Evolutionary conservation across 2,113 vertebrate species (phyloP), one percentile per base, ranked within the genome.

Genomic region (Hyla sarda): DNA sequence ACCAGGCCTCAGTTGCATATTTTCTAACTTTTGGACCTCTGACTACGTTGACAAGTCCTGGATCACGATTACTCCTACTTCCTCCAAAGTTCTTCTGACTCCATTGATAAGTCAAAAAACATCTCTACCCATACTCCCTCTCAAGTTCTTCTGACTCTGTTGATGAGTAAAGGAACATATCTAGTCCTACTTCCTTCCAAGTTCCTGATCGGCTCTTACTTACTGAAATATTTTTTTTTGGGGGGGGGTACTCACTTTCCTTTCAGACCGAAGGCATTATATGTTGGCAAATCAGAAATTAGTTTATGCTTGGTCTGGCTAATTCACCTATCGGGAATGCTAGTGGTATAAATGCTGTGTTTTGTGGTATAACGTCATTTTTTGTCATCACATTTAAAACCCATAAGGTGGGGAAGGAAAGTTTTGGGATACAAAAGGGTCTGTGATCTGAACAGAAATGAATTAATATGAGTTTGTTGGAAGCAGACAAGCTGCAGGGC

Each of bases 401-500:
- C 9, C 0, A n/a, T 48, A 47, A 25, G 23, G 7, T 0, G 10
- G 16, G n/a, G 17, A 77, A 21, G 19, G 41, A 32, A 17, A 79
- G 32, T 54, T 1, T 21, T n/a, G 13, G 77, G 45, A 62, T 60
- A 84, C 28, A 48, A 45, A 47, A 17, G 17, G 41, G 73, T 28
- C 54, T 58, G 56, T 76, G 72, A 65, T 77, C 41, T 13, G 2
- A n/a, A 19, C 10, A 67, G 41, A 69, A n/a, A 76, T 41, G 52
- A 74, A 60, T 75, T 47, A 13, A 7, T 30, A 14, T 48, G 54
- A 45, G 30, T 56, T 34, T n/a, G 50, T 86, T 62, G 47, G 47
- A 37, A 52, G 32, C 34, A 60, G 77, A 47, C 77, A 73, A 28
- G 25, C 84, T 58, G 48, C 84, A 50, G 77, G 84, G 84, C 77